Conservation (phyloP, 2,888 invertebrate species). For the Cryptocephalus primarius region DNA sequence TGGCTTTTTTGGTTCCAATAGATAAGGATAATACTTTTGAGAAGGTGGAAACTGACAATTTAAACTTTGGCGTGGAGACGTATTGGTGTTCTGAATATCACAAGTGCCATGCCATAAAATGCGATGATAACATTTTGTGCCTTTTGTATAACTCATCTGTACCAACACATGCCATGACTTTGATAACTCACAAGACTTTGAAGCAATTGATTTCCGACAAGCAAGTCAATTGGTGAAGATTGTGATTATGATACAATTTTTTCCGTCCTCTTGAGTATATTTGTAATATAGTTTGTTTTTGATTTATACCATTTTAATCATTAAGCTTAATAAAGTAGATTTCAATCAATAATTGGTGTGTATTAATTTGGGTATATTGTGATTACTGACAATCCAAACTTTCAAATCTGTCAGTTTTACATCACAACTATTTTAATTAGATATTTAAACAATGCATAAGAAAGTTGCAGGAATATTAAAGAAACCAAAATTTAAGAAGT, state of each 20-base stretch:
- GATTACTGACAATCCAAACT: too few species aligned
- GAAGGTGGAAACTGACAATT: conserved; percentile 16
- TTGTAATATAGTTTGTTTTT: background rate
- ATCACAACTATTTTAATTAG: too few species aligned
- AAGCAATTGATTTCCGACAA: conserved; percentile 54
- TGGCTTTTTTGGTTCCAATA: conserved; percentile 27
- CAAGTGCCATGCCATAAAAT: conserved; percentile 68
- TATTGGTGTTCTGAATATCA: conserved; percentile 82
- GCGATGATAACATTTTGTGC: conserved; percentile 57
- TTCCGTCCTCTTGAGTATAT: background rate
- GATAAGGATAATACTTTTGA: conserved; percentile 11
- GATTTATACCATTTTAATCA: too few species aligned
- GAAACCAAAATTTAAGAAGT: too few species aligned
- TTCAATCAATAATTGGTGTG: too few species aligned
- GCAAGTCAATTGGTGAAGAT: conserved; percentile 53
- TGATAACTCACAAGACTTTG: conserved; percentile 54
- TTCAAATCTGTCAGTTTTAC: too few species aligned
- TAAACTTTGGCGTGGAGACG: conserved; percentile 46
- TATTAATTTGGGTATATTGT: too few species aligned
- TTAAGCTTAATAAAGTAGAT: too few species aligned
- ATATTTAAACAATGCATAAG: too few species aligned
- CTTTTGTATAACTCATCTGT: conserved; percentile 62
- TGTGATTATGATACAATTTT: too few species aligned
- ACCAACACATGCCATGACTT: conserved; percentile 65
- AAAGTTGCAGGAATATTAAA: too few species aligned